Evolutionary conservation across 1,140 invertebrate genomes (phyloP).

Genomic region (Mesaphorura yosii): DNA sequence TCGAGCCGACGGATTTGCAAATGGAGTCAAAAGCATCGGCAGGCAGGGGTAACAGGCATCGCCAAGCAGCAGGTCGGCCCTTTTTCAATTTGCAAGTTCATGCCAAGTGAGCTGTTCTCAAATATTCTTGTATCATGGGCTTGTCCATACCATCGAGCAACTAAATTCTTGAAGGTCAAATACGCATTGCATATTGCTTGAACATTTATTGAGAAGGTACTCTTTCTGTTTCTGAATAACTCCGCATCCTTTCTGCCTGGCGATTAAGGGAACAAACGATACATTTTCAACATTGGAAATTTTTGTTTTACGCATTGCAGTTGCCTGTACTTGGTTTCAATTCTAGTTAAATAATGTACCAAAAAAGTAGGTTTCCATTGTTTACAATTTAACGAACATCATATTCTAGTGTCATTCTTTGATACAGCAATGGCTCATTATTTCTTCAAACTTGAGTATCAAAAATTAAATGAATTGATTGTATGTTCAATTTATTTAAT

Average conservation of each 20-base stretch:
- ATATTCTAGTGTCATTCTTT: too few species aligned
- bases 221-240: slow-evolving; percentile 31
- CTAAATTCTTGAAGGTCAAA: slow-evolving; percentile 25
- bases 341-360: too few species aligned
- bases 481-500: too few species aligned
- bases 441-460: too few species aligned
- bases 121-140: slow-evolving; percentile 30
- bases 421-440: too few species aligned
- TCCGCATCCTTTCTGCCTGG: slow-evolving; percentile 32
- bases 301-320: too few species aligned
- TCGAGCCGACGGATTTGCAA: slow-evolving; percentile 20
- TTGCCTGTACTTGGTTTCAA: too few species aligned
- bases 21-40: slow-evolving; percentile 26
- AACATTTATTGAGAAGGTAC: slow-evolving; percentile 26
- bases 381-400: too few species aligned
- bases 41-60: slow-evolving; percentile 13
- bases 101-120: slow-evolving; percentile 8
- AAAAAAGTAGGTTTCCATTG: too few species aligned
- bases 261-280: too few species aligned
- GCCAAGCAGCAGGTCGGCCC: slow-evolving; percentile 1
- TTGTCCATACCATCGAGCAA: slow-evolving; percentile 30
- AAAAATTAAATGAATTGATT: too few species aligned
- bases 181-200: slow-evolving; percentile 27
- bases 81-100: neutral
- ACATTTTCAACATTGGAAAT: too few species aligned